Evolutionary conservation across 2,888 invertebrate genomes (phyloP), one percentile per base, ranked within the genome.

Genomic region (Drosophila atripex): DNA sequence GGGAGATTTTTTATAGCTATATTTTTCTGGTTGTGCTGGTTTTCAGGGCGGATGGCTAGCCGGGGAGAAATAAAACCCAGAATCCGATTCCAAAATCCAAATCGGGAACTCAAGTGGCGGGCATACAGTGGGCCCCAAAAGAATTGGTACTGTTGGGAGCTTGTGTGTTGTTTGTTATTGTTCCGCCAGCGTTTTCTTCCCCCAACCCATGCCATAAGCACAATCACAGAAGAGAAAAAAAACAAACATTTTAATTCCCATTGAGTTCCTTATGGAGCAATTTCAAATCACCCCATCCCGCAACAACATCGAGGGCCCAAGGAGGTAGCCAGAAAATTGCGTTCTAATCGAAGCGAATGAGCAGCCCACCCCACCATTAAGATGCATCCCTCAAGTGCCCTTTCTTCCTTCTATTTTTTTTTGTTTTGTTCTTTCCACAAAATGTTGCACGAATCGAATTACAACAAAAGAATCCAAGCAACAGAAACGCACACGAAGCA

Each of bases 171-270:
- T 32, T 63, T 69, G 51, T 59, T 69, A 55, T 64, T 73, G 59
- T 53, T 66, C 56, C 47, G 57, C 55, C 49, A 30, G 58, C 58
- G 53, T 32, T 45, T 51, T 18, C 41, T 18, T 61, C 53, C 43
- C 12, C 52, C 54, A 56, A 23, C 35, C 18, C 23, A 18, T 28
- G 49, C 28, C 45, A 71, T 63, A 70, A 35, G 35, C 47, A 28
- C 25, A 49, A 1, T 16, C 18, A 18, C n/a, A 21, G 32, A 32
- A 23, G 11, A 45, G n/a, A 53, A 64, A 59, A 51, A 38, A 51
- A 52, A 69, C 83, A 79, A 82, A 82, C 83, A 86, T 86, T 83
- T 80, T 78, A 83, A 86, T 83, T 83, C 84, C 84, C 85, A 74
- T 83, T 78, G 86, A 86, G 80, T 86, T 82, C 63, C 74, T 73